Evolutionary conservation across 2,888 invertebrate species (phyloP), one percentile per base, ranked within the genome.

Genomic region (Volucella zonaria): DNA sequence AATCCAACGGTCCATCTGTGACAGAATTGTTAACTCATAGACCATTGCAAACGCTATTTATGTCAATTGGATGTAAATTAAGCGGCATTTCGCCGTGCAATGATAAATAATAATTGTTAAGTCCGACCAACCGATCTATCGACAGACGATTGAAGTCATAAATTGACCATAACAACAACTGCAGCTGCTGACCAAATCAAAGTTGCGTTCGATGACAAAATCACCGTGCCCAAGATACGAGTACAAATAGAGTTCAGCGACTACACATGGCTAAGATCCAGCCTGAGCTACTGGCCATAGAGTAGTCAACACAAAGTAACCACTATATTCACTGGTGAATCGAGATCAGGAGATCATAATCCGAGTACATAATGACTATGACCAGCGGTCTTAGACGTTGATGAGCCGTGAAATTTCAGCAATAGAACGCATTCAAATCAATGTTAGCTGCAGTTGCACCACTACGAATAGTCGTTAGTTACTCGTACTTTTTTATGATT

Each of bases 51-150:
- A 62, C 45, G 62, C 68, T 70, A 70, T 77, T 77, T 62, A 77
- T 77, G 77, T 77, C 76, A 77, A 77, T 61, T 70, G 68, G 68
- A 77, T 77, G 68, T 68, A 77, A 77, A 77, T 77, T 52, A 59
- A 76, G 61, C 61, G 52, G 52, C n/a, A 59, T 76, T 76, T 68
- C 52, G 38, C 66, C 14, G 66, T 10, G 67, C 59, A 68, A 45
- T 76, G 59, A 76, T 76, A 68, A 68, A 68, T 76, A 45, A 68
- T 52, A 68, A 76, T 73, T 62, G 58, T 59, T 18, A 18, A 58
- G 31, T 31, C 31, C 31, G 31, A 6, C 31, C 31, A 31, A 31
- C 31, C 31, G 31, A 67, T 45, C 15, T n/a, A 40, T 47, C 14
- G 47, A 49, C 23, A 2, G 18, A 11, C 11, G 49, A 71, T 71